Conservation (phyloP, 1,140 invertebrate genomes). For the Calosoma granatense region DNA sequence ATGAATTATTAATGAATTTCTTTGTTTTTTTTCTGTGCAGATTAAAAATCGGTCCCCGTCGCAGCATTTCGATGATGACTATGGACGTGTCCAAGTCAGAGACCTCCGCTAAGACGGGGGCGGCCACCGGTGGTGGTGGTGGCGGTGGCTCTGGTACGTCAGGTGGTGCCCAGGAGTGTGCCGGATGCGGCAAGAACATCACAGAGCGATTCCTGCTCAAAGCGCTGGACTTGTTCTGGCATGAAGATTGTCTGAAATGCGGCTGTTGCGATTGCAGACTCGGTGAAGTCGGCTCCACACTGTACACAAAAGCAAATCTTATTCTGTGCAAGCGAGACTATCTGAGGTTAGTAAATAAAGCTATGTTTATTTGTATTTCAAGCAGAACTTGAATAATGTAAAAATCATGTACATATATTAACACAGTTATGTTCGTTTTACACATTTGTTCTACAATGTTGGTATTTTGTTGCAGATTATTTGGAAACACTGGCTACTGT, state of each 20-base stretch:
- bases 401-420: conserved; percentile 6
- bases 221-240: conserved; percentile 90
- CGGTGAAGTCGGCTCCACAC: conserved; percentile 93
- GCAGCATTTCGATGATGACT: conserved; percentile 48
- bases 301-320: conserved; percentile 93
- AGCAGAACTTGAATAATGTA: too few relatives aligned
- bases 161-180: conserved; percentile 57
- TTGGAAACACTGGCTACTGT: conserved; percentile 85
- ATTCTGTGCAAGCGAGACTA: conserved; percentile 97
- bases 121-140: conserved; percentile 19
- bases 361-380: background rate
- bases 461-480: conserved; percentile 47
- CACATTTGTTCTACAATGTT: background rate
- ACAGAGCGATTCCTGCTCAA: conserved; percentile 74
- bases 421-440: too few relatives aligned
- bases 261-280: conserved; percentile 94
- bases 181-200: conserved; percentile 77
- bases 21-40: conserved; percentile 23
- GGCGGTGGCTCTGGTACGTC: conserved; percentile 11
- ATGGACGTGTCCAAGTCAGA: conserved; percentile 61
- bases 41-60: conserved; percentile 25
- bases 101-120: conserved; percentile 41
- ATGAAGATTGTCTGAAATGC: conserved; percentile 97
- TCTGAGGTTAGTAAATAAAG: conserved; percentile 62
- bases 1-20: background rate